phyloP scores from a whole-genome alignment of 2,113 vertebrate species.

The Paracanthobrama guichenoti region DNA sequence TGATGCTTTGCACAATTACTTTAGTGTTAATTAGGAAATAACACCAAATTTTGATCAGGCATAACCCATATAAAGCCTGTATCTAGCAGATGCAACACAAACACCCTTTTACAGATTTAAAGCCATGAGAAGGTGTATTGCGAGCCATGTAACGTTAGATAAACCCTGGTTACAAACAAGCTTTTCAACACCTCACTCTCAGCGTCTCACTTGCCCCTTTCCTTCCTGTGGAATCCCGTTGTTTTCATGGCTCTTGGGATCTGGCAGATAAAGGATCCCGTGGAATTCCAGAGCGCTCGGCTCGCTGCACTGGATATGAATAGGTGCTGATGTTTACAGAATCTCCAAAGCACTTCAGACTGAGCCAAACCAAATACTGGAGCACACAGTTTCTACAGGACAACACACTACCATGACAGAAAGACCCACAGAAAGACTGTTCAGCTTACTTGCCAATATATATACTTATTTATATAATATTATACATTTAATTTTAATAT shows the following conservation, averaged over 20 bases:
- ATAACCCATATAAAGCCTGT: not conserved
- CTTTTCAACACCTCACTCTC: constrained; percentile 22
- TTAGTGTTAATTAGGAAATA: constrained; percentile 24
- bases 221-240: constrained; percentile 12
- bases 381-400: not conserved
- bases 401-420: not conserved
- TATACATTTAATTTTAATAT: no score
- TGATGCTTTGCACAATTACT: constrained; percentile 3
- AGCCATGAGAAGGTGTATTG: not conserved
- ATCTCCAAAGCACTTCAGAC: constrained; percentile 4
- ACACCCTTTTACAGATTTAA: not conserved
- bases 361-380: not conserved
- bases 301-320: constrained; percentile 22
- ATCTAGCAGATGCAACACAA: not conserved
- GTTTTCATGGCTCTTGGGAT: constrained; percentile 5
- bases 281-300: not conserved
- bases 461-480: no score
- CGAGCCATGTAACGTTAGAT: not conserved
- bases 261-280: not conserved
- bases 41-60: not conserved
- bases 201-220: not conserved
- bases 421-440: not conserved
- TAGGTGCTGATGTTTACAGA: constrained; percentile 35
- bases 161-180: not conserved
- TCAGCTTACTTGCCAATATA: no score